These are phyloP conservation scores for Pseudeuparius sepicola DNA, from an alignment of 2,888 invertebrate genomes.

Conservation along the genomic window DNA sequence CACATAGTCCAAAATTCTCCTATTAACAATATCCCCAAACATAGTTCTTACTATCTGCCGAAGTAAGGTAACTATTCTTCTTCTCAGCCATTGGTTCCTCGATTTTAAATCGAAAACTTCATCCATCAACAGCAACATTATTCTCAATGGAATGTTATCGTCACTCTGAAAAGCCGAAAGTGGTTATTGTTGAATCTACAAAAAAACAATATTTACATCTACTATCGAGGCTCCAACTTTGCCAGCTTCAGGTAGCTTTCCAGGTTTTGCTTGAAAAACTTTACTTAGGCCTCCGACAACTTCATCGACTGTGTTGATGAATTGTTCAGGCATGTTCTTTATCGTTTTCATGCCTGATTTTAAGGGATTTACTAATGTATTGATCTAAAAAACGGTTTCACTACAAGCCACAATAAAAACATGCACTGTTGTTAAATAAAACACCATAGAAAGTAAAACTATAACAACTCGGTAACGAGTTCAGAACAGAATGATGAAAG, in stretches of 20 bases:
- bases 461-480: too few relatives aligned
- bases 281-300: slow-evolving; percentile 74
- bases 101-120: slow-evolving; percentile 77
- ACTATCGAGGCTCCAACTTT: slow-evolving; percentile 42
- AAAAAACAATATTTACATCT: slow-evolving; percentile 39
- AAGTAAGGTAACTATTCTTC: slow-evolving; percentile 63
- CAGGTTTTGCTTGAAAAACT: slow-evolving; percentile 54
- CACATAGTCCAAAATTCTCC: slow-evolving; percentile 81
- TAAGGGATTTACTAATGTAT: slow-evolving; percentile 51
- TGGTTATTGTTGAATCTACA: slow-evolving; percentile 2
- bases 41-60: slow-evolving; percentile 70
- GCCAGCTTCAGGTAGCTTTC: slow-evolving; percentile 38
- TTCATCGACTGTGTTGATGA: slow-evolving; percentile 74
- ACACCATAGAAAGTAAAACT: too few relatives aligned
- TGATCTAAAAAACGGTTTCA: slow-evolving; percentile 37
- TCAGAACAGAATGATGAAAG: too few relatives aligned
- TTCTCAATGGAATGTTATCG: slow-evolving; percentile 72
- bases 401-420: too few relatives aligned
- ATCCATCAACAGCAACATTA: slow-evolving; percentile 69
- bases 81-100: slow-evolving; percentile 70
- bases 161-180: slow-evolving; percentile 38
- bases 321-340: slow-evolving; percentile 80
- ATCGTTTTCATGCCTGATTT: slow-evolving; percentile 77
- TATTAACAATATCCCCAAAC: slow-evolving; percentile 74
- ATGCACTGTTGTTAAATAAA: too few relatives aligned